These are phyloP conservation scores for Melospiza melodia DNA, from an alignment of 2,113 vertebrate species.

Conservation along the genomic window DNA sequence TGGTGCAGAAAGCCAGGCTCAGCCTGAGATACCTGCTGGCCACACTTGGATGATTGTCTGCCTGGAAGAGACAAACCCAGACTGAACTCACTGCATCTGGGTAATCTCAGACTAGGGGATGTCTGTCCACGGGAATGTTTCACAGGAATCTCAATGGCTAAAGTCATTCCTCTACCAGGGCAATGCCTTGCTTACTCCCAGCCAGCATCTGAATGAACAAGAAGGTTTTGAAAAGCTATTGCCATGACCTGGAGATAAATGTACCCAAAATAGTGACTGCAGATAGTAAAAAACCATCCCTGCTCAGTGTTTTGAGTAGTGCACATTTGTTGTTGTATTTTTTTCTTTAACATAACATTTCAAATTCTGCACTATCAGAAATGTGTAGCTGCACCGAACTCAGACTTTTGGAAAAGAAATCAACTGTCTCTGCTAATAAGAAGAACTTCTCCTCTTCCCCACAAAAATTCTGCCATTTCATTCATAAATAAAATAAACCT, in stretches of 20 bases:
- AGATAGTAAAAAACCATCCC: not conserved
- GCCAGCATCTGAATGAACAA: not conserved
- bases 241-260: not conserved
- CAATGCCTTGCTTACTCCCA: not conserved
- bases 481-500: conserved; percentile 68
- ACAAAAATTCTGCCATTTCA: conserved; percentile 52
- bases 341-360: not conserved
- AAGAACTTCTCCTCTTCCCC: not conserved
- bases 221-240: not conserved
- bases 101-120: not conserved
- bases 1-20: not conserved
- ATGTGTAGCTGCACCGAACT: not conserved
- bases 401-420: not conserved
- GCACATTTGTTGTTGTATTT: not conserved
- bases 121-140: not conserved
- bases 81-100: not conserved
- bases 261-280: not conserved
- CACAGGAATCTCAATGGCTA: not conserved
- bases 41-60: not conserved
- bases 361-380: not conserved
- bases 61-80: not conserved
- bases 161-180: not conserved
- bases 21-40: not conserved
- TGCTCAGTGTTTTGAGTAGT: not conserved
- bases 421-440: conserved; percentile 15